phyloP scores from a whole-genome alignment of 2,797 vertebrate species.

The Menidia menidia region DNA sequence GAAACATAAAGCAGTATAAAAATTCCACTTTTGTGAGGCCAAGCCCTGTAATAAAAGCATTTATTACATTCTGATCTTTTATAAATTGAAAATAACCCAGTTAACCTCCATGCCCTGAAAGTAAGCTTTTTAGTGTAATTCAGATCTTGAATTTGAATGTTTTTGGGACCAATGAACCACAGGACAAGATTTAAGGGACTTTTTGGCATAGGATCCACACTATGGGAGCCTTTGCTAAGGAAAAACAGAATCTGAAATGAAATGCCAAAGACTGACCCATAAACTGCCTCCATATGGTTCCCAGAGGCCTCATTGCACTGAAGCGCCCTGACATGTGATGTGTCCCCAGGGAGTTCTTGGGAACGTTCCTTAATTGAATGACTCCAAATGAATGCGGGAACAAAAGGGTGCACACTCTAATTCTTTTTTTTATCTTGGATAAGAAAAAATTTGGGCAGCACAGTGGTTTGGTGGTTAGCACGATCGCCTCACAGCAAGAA shows the following conservation, averaged over 20 bases:
- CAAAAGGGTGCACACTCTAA: conserved; percentile 34
- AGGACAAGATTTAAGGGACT: not conserved
- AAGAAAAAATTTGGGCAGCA: no score
- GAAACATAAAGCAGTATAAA: no score
- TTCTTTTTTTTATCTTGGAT: conserved; percentile 15
- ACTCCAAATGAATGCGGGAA: conserved; percentile 34
- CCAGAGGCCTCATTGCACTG: conserved; percentile 31
- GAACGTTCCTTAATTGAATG: conserved; percentile 83
- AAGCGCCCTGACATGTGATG: conserved; percentile 68
- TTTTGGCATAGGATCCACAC: not conserved
- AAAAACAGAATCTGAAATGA: conserved; percentile 35
- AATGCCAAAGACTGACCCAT: conserved; percentile 37
- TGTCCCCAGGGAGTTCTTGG: conserved; percentile 81
- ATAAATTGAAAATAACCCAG: no score
- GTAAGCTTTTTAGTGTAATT: not conserved
- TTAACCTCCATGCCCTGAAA: no score
- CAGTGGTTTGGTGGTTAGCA: no score
- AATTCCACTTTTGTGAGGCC: no score
- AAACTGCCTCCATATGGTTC: conserved; percentile 40
- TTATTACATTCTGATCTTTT: not conserved
- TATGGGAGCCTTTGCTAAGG: not conserved
- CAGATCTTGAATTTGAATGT: no score
- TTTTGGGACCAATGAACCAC: no score
- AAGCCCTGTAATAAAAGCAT: no score
- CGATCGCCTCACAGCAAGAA: no score